Conservation (phyloP, 2,113 vertebrate genomes). For the Copsychus sechellarum region DNA sequence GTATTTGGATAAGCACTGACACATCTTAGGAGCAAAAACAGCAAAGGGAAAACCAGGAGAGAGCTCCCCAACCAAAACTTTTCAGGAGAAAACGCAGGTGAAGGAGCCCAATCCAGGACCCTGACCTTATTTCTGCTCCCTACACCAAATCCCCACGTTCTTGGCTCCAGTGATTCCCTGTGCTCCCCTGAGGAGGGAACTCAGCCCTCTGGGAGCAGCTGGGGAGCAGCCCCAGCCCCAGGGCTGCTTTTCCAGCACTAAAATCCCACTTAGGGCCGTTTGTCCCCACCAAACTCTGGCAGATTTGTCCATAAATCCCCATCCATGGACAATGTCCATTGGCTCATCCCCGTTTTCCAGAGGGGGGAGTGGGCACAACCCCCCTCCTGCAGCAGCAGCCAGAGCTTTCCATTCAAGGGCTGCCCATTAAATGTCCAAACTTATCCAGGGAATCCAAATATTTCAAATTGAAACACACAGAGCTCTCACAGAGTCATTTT, state of each 20-base stretch:
- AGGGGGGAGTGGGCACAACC: background rate
- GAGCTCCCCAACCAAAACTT: background rate
- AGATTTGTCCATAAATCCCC: constrained; percentile 15
- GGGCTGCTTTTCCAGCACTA: background rate
- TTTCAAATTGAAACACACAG: background rate
- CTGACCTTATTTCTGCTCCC: background rate
- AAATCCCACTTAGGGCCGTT: background rate
- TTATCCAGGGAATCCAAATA: background rate
- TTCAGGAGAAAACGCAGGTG: background rate
- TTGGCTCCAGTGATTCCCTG: background rate
- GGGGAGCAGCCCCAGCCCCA: background rate
- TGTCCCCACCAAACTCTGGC: background rate
- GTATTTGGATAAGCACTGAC: background rate
- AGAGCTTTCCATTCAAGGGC: background rate
- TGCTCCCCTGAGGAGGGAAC: background rate
- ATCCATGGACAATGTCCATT: background rate
- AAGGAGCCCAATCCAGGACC: rapidly evolving
- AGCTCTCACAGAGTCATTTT: background rate
- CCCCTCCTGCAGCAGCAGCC: background rate
- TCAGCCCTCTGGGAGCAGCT: background rate
- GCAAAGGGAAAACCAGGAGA: rapidly evolving
- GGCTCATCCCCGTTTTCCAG: background rate
- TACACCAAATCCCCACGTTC: background rate
- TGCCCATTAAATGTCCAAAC: background rate
- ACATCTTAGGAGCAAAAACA: background rate